Conservation (phyloP, 1,140 invertebrate species). For the Ooceraea biroi region DNA sequence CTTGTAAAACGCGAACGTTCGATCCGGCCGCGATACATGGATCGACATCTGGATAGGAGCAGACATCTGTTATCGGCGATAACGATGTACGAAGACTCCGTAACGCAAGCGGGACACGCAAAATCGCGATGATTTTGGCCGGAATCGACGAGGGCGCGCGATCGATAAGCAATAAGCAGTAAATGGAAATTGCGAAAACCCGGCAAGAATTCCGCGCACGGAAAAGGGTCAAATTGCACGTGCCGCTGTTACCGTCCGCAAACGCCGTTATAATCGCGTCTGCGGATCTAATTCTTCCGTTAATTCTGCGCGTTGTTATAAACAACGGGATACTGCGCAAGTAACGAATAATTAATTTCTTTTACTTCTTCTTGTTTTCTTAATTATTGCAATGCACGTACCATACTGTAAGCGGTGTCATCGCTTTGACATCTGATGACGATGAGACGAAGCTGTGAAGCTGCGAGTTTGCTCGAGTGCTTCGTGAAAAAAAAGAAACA, state of each 20-base stretch:
- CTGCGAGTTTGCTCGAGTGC: slow-evolving; percentile 4
- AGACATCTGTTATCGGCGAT: slow-evolving; percentile 72
- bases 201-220: slow-evolving; percentile 59
- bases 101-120: slow-evolving; percentile 69
- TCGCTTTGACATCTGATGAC: too few relatives aligned
- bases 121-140: slow-evolving; percentile 73
- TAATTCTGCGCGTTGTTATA: slow-evolving; percentile 17
- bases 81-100: slow-evolving; percentile 63
- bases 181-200: slow-evolving; percentile 77
- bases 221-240: slow-evolving; percentile 59
- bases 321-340: background rate
- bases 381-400: too few relatives aligned
- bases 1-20: slow-evolving; percentile 41
- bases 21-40: slow-evolving; percentile 22
- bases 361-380: too few relatives aligned
- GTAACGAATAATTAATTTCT: background rate
- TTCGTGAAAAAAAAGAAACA: slow-evolving; percentile 42
- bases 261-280: slow-evolving; percentile 37
- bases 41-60: slow-evolving; percentile 63
- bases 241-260: background rate
- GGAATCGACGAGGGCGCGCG: slow-evolving; percentile 62
- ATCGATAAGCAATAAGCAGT: slow-evolving; percentile 81
- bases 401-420: too few relatives aligned
- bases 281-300: slow-evolving; percentile 55
- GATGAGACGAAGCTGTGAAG: too few relatives aligned